Evolutionary conservation across 2,113 vertebrate genomes (phyloP).

Genomic region (Entomyzon cyanotis): DNA sequence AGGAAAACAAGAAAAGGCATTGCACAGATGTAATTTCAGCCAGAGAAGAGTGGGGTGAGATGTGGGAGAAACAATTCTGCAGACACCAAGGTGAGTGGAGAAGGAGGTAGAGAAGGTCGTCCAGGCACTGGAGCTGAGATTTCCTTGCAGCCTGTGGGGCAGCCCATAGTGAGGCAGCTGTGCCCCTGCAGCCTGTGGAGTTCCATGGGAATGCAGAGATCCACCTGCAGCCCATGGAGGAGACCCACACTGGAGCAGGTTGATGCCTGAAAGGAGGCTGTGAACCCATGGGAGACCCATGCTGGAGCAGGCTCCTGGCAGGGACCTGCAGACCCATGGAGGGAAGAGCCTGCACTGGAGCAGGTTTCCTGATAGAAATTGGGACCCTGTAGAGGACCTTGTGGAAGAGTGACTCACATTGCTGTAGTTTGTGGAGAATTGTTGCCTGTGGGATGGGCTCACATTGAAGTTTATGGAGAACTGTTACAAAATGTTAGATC

Average conservation of each 20-base stretch:
- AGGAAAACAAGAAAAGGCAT: not conserved
- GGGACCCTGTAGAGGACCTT: too few species aligned
- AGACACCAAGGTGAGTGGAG: not conserved
- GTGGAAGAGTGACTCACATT: too few species aligned
- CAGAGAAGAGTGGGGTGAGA: not conserved
- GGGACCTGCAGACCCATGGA: not conserved
- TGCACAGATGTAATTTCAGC: too few species aligned
- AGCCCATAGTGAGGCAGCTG: not conserved
- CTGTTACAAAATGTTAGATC: not conserved
- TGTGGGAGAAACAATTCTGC: not conserved
- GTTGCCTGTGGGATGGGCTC: not conserved
- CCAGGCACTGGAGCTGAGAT: not conserved
- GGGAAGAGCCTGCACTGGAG: rapidly evolving
- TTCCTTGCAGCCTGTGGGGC: not conserved
- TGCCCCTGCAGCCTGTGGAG: not conserved
- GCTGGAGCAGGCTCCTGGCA: not conserved
- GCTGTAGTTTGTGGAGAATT: rapidly evolving
- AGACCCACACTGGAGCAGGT: not conserved
- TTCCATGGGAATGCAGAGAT: too few species aligned
- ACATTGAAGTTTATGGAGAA: rapidly evolving
- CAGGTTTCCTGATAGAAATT: not conserved
- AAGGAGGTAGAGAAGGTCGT: not conserved
- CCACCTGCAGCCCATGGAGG: not conserved
- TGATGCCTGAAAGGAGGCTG: not conserved
- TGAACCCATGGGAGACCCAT: not conserved